Conservation (phyloP, 2,113 vertebrate genomes). For the Nycticryphes semicollaris region DNA sequence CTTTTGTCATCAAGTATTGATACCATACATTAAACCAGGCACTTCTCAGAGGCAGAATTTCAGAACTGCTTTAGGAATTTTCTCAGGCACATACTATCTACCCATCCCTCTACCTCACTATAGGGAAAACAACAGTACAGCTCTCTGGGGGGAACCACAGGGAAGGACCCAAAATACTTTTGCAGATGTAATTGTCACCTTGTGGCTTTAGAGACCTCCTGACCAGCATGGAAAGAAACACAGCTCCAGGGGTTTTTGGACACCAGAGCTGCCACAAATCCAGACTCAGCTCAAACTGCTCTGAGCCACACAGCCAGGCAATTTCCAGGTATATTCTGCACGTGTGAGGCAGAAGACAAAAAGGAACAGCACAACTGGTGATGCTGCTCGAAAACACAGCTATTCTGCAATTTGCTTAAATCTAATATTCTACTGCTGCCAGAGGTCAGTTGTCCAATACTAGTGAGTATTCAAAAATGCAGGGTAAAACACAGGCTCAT, state of each 20-base stretch:
- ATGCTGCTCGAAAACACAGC: not conserved
- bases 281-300: not conserved
- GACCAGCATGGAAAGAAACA: not conserved
- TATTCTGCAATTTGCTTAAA: not conserved
- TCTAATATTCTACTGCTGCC: not conserved
- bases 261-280: not conserved
- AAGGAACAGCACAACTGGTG: not conserved
- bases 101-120: not conserved
- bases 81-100: not conserved
- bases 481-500: not conserved
- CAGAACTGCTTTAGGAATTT: not conserved
- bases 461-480: not conserved
- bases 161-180: not conserved
- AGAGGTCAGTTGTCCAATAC: not conserved
- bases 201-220: not conserved
- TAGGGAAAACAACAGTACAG: not conserved
- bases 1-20: not conserved
- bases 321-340: not conserved
- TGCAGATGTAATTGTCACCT: accelerated
- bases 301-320: not conserved
- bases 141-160: not conserved
- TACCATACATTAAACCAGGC: not conserved
- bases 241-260: not conserved
- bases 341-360: not conserved
- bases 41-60: not conserved